Evolutionary conservation across 2,888 invertebrate genomes (phyloP).

Genomic region (Trichogramma evanescens): DNA sequence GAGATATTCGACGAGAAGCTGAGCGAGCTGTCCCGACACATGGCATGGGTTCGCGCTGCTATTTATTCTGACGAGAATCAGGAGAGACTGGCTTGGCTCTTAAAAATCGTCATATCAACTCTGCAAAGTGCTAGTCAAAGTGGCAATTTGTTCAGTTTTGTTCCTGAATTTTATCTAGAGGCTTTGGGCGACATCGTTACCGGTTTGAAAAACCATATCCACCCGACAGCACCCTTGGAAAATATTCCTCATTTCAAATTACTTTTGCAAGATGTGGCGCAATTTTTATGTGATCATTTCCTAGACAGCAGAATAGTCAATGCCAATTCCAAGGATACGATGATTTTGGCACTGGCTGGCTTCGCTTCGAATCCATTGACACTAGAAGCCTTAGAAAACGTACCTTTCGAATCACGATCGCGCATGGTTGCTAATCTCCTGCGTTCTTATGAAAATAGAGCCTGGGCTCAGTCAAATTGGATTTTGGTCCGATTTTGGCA

Average conservation of each 20-base stretch:
- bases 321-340: conserved; percentile 67
- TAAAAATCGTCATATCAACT: conserved; percentile 56
- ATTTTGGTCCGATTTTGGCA: conserved; percentile 77
- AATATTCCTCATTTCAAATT: conserved; percentile 55
- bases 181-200: conserved; percentile 59
- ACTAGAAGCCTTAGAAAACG: conserved; percentile 63
- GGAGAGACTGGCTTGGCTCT: conserved; percentile 55
- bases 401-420: conserved; percentile 57
- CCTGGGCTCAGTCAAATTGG: conserved; percentile 82
- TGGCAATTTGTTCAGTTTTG: conserved; percentile 62
- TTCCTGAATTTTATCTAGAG: conserved; percentile 68
- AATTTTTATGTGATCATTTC: conserved; percentile 69
- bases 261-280: conserved; percentile 58
- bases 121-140: conserved; percentile 55
- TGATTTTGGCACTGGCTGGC: conserved; percentile 70
- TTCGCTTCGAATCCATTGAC: conserved; percentile 69
- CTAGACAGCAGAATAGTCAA: conserved; percentile 68
- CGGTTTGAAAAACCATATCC: conserved; percentile 59
- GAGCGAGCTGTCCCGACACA: conserved; percentile 57
- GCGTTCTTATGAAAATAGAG: conserved; percentile 72
- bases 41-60: conserved; percentile 64
- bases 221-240: conserved; percentile 57
- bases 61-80: conserved; percentile 61
- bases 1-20: conserved; percentile 56
- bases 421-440: conserved; percentile 63